Conservation (phyloP, 1,140 invertebrate genomes). For the Cydia fagiglandana region DNA sequence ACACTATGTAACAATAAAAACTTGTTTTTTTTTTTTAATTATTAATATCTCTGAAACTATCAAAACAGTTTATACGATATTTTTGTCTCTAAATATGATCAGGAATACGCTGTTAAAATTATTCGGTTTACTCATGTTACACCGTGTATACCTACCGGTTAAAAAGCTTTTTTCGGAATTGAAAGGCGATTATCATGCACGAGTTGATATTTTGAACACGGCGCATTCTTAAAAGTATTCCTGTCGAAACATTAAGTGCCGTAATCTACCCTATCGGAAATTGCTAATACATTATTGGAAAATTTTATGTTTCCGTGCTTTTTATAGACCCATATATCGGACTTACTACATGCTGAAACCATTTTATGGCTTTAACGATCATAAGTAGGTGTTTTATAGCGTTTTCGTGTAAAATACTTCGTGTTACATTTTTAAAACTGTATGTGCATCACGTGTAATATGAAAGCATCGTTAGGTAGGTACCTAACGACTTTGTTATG, state of each 20-base stretch:
- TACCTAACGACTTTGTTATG: not conserved
- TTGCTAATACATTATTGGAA: conserved; percentile 66
- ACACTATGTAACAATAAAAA: no score
- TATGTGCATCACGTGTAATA: not conserved
- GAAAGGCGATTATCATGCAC: conserved; percentile 9
- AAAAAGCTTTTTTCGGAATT: conserved; percentile 12
- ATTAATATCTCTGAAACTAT: no score
- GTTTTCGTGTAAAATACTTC: conserved; percentile 37
- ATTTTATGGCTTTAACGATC: conserved; percentile 64
- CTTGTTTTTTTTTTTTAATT: no score
- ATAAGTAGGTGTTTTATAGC: conserved; percentile 68
- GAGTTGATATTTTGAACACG: not conserved
- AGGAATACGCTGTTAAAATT: no score
- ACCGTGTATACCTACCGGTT: not conserved
- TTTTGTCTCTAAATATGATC: no score
- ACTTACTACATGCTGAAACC: conserved; percentile 63
- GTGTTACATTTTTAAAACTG: conserved; percentile 24
- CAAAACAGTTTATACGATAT: no score
- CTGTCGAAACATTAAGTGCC: conserved; percentile 38
- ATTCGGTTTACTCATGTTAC: no score
- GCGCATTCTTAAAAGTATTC: conserved; percentile 34
- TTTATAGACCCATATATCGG: conserved; percentile 70
- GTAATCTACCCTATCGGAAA: conserved; percentile 61
- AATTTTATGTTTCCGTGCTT: conserved; percentile 67
- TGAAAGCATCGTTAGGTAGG: not conserved